Evolutionary conservation across 2,113 vertebrate genomes (phyloP).

Genomic region (Perca flavescens): DNA sequence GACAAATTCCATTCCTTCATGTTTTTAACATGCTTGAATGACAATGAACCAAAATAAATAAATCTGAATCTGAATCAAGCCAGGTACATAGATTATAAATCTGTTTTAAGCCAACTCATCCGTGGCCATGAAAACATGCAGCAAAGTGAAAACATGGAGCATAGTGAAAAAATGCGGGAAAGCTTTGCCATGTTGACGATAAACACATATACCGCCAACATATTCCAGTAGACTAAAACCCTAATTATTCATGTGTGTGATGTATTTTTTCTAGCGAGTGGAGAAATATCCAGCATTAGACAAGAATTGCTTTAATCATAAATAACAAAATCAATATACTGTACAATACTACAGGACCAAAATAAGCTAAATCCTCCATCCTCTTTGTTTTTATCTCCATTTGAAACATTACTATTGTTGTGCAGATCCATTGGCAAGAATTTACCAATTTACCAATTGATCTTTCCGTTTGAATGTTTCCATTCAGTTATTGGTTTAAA

Average conservation of each 20-base stretch:
- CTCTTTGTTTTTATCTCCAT: neutral
- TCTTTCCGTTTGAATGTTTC: conserved; percentile 19
- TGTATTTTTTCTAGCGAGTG: neutral
- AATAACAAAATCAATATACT: neutral
- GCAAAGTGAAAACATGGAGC: neutral
- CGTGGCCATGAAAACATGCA: neutral
- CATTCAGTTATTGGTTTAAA: conserved; percentile 3
- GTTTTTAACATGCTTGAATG: too few species aligned
- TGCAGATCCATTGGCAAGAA: neutral
- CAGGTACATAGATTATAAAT: too few species aligned
- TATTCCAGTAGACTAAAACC: neutral
- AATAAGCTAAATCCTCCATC: neutral
- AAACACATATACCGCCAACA: neutral
- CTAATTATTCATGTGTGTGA: neutral
- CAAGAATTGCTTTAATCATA: neutral
- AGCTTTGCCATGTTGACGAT: too few species aligned
- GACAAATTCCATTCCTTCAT: too few species aligned
- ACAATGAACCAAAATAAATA: too few species aligned
- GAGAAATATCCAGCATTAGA: neutral
- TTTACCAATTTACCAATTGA: conserved; percentile 23
- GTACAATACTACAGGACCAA: neutral
- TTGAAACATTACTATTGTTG: neutral
- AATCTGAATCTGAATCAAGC: too few species aligned
- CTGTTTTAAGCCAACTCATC: neutral
- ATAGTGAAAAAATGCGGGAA: neutral